These are phyloP conservation scores for Formica selysi DNA, from an alignment of 1,140 invertebrate genomes.

Conservation along the genomic window DNA sequence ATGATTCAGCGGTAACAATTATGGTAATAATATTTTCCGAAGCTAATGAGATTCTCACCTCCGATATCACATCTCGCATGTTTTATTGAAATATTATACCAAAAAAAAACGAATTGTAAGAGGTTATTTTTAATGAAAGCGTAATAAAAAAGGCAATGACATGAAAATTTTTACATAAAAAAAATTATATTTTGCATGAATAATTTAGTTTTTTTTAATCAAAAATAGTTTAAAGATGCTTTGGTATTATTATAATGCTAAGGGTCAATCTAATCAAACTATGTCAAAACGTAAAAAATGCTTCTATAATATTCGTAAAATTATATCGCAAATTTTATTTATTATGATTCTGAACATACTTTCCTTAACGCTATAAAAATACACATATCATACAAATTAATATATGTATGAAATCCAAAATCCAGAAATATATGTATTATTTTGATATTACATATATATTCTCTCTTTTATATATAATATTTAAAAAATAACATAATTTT, in stretches of 20 bases:
- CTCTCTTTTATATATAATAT: too few relatives aligned
- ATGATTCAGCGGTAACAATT: neutral
- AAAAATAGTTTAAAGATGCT: neutral
- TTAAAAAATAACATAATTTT: too few relatives aligned
- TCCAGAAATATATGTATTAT: too few relatives aligned
- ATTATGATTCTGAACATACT: neutral
- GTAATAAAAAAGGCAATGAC: neutral
- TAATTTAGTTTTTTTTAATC: neutral
- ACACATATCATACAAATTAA: neutral
- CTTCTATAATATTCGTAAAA: neutral
- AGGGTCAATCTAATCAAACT: neutral
- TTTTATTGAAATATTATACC: neutral
- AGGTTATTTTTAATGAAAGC: too few relatives aligned
- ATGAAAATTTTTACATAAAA: neutral
- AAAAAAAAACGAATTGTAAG: too few relatives aligned
- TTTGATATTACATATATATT: too few relatives aligned
- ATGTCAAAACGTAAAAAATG: neutral
- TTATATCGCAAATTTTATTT: neutral
- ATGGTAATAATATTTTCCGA: neutral
- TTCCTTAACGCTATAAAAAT: neutral
- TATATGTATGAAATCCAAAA: too few relatives aligned
- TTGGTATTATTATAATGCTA: neutral
- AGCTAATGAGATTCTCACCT: neutral
- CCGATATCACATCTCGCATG: neutral
- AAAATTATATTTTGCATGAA: neutral